These are phyloP conservation scores for Dasysyrphus albostriatus DNA, from an alignment of 2,888 invertebrate species.

Conservation along the genomic window DNA sequence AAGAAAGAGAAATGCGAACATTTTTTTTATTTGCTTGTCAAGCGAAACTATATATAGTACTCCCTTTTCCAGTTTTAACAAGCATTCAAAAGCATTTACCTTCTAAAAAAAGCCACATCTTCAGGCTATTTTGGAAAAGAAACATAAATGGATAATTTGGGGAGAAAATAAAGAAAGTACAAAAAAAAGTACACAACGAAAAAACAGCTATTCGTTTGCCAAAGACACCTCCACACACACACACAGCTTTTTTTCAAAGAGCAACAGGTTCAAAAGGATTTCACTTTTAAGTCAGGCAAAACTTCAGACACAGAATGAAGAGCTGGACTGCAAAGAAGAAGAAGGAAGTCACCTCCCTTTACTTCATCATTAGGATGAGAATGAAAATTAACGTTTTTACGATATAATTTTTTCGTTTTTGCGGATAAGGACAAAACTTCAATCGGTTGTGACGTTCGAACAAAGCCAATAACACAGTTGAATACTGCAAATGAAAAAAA, in stretches of 20 bases:
- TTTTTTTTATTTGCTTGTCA: slow-evolving; percentile 2
- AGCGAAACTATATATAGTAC: not conserved
- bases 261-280: slow-evolving; percentile 76
- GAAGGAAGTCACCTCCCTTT: slow-evolving; percentile 46
- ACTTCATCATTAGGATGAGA: slow-evolving; percentile 62
- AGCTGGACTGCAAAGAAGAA: slow-evolving; percentile 32
- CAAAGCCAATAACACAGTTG: slow-evolving; percentile 76
- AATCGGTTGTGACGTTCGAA: slow-evolving; percentile 75
- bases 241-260: slow-evolving; percentile 52
- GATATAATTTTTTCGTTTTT: slow-evolving; percentile 56
- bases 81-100: slow-evolving; percentile 23
- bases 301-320: slow-evolving; percentile 71
- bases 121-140: slow-evolving; percentile 46
- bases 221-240: slow-evolving; percentile 57
- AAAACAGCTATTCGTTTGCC: slow-evolving; percentile 58
- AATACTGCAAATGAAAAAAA: slow-evolving; percentile 46
- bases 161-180: slow-evolving; percentile 16
- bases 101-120: slow-evolving; percentile 32
- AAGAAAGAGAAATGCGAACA: not conserved
- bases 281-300: slow-evolving; percentile 65
- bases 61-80: slow-evolving; percentile 27
- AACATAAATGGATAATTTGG: slow-evolving; percentile 29
- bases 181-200: slow-evolving; percentile 27
- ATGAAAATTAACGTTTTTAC: slow-evolving; percentile 74
- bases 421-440: slow-evolving; percentile 63